A percentile compares a stretch with the other conserved stretches of the same genome.
These are phyloP conservation scores for Casuarius casuarius DNA, from an alignment of 2,113 vertebrate species.

Conservation along the genomic window DNA sequence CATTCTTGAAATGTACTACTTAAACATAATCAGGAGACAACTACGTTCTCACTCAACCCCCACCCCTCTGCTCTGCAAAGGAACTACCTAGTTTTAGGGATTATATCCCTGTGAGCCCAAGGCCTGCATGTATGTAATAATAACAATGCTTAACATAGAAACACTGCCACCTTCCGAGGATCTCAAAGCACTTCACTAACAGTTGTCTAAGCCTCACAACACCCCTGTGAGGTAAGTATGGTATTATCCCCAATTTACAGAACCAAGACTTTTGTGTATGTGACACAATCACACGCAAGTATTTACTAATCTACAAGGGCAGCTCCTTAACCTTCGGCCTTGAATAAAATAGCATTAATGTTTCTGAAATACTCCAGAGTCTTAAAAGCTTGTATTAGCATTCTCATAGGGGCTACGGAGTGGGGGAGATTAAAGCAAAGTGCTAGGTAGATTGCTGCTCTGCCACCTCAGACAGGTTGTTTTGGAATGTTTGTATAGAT, in stretches of 20 bases:
- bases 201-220: constrained; percentile 35
- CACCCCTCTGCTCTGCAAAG: not conserved
- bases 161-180: not conserved
- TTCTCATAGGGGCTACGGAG: not conserved
- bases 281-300: constrained; percentile 27
- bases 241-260: constrained; percentile 18
- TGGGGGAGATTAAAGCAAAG: constrained; percentile 79
- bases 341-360: not conserved
- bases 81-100: constrained; percentile 4
- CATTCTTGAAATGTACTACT: constrained; percentile 54
- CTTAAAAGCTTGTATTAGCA: not conserved
- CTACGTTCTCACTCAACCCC: constrained; percentile 6
- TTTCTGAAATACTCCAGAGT: not conserved
- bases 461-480: constrained; percentile 95
- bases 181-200: not conserved
- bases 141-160: too few species aligned
- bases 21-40: constrained; percentile 39
- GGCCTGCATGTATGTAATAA: not conserved
- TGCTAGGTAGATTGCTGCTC: constrained; percentile 87
- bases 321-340: not conserved
- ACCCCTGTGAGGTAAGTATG: constrained; percentile 24
- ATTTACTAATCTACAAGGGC: not conserved
- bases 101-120: not conserved
- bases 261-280: constrained; percentile 19
- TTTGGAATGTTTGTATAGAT: constrained; percentile 96